Percentiles rank a stretch among this genome's conserved stretches.
Conservation (phyloP, 2,113 vertebrate genomes). For the Ammodytes marinus region DNA sequence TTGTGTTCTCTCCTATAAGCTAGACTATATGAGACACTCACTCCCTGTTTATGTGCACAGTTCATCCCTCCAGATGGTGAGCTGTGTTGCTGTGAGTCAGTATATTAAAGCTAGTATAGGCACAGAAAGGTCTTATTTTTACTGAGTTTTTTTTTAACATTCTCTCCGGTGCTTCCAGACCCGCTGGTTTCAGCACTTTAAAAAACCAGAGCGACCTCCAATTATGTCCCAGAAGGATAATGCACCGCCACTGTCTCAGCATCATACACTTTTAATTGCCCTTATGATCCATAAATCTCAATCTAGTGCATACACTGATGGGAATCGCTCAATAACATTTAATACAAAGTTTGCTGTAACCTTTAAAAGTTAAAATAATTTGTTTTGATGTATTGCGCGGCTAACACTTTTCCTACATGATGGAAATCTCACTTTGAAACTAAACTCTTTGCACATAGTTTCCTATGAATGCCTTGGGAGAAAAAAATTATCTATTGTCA, state of each 20-base stretch:
- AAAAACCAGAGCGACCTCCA: slow-evolving; percentile 17
- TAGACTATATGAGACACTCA: slow-evolving; percentile 1
- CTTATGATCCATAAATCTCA: slow-evolving; percentile 41
- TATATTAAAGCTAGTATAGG: slow-evolving; percentile 28
- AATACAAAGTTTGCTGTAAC: not conserved
- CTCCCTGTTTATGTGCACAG: slow-evolving; percentile 37
- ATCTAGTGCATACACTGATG: not conserved
- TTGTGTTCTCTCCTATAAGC: not conserved
- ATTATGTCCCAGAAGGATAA: slow-evolving; percentile 50
- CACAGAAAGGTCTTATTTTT: slow-evolving; percentile 40
- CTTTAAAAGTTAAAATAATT: slow-evolving; percentile 28
- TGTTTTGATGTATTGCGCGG: slow-evolving; percentile 19
- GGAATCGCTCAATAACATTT: slow-evolving; percentile 10
- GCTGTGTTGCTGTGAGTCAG: slow-evolving; percentile 29
- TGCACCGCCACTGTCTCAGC: slow-evolving; percentile 25
- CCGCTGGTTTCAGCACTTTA: slow-evolving; percentile 26
- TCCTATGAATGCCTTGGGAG: slow-evolving; percentile 1
- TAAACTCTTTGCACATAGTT: slow-evolving; percentile 22
- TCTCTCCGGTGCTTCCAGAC: slow-evolving; percentile 16
- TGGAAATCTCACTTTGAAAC: slow-evolving; percentile 30
- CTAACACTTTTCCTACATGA: slow-evolving; percentile 28
- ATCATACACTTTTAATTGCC: slow-evolving; percentile 38
- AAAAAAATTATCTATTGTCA: slow-evolving; percentile 11
- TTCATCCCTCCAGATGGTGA: slow-evolving; percentile 46
- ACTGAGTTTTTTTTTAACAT: slow-evolving; percentile 35